Conservation (phyloP, 2,888 invertebrate genomes). For the Strigamia crassipes region DNA sequence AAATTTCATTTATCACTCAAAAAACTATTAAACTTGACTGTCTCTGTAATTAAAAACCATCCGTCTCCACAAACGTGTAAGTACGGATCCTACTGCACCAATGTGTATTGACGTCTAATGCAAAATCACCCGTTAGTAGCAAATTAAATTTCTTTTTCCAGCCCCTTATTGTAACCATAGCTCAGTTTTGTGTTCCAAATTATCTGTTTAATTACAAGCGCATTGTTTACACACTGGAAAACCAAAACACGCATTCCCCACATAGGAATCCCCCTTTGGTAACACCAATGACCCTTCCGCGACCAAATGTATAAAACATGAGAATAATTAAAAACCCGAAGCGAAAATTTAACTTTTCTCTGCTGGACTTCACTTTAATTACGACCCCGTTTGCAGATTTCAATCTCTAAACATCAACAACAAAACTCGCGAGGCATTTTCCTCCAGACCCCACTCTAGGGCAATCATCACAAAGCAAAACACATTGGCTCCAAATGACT, state of each 20-base stretch:
- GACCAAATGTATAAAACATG: not conserved
- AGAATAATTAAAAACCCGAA: constrained; percentile 17
- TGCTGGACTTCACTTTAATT: not conserved
- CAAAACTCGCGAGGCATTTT: not conserved
- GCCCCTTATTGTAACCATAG: too few species aligned
- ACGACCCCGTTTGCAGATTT: not conserved
- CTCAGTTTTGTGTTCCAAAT: too few species aligned
- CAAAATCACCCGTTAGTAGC: too few species aligned
- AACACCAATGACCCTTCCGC: not conserved
- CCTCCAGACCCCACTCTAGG: not conserved
- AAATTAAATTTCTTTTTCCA: too few species aligned
- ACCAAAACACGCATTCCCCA: too few species aligned
- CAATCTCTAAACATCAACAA: not conserved
- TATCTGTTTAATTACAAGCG: too few species aligned
- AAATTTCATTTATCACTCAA: not conserved
- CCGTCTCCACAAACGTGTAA: not conserved
- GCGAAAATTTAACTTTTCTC: not conserved
- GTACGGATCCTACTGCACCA: too few species aligned
- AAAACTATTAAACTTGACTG: not conserved
- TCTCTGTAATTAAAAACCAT: constrained; percentile 14
- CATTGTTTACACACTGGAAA: too few species aligned
- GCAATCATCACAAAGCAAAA: constrained; percentile 12
- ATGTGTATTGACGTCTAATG: too few species aligned
- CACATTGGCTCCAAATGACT: constrained; percentile 8
- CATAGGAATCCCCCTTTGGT: not conserved